Conservation (phyloP, 2,888 invertebrate genomes). For the Drosophila cognata region DNA sequence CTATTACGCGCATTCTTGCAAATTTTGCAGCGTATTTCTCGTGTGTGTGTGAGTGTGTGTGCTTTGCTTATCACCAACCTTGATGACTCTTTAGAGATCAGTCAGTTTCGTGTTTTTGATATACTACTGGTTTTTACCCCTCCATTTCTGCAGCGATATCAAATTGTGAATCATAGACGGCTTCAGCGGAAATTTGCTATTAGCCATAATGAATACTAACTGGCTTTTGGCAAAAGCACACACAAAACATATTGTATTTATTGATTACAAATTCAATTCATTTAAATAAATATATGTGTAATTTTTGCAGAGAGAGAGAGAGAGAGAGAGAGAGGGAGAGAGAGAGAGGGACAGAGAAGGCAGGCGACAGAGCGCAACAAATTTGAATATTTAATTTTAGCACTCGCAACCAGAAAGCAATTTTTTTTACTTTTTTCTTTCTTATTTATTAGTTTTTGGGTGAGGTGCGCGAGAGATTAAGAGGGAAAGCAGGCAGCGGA, state of each 20-base stretch:
- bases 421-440: slow-evolving; percentile 1
- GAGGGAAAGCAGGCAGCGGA: slow-evolving; percentile 20
- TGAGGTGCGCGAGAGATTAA: slow-evolving; percentile 30
- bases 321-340: neutral
- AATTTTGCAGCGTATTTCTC: slow-evolving; percentile 46
- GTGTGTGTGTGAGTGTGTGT: slow-evolving; percentile 13
- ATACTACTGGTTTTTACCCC: slow-evolving; percentile 54
- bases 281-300: slow-evolving; percentile 31
- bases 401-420: slow-evolving; percentile 32
- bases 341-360: neutral
- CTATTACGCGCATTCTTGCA: slow-evolving; percentile 59
- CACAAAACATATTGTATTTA: slow-evolving; percentile 4
- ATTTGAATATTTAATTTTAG: slow-evolving; percentile 78
- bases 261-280: slow-evolving; percentile 44
- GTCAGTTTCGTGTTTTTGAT: slow-evolving; percentile 16
- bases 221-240: slow-evolving; percentile 30
- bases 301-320: slow-evolving; percentile 1
- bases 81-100: slow-evolving; percentile 45
- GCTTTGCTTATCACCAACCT: slow-evolving; percentile 48
- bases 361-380: slow-evolving; percentile 55
- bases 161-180: slow-evolving; percentile 51
- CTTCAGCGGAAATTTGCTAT: slow-evolving; percentile 56
- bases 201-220: slow-evolving; percentile 36
- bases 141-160: slow-evolving; percentile 36
- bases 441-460: neutral